These are phyloP conservation scores for Steatornis caripensis DNA, from an alignment of 2,113 vertebrate species.

Conservation along the genomic window DNA sequence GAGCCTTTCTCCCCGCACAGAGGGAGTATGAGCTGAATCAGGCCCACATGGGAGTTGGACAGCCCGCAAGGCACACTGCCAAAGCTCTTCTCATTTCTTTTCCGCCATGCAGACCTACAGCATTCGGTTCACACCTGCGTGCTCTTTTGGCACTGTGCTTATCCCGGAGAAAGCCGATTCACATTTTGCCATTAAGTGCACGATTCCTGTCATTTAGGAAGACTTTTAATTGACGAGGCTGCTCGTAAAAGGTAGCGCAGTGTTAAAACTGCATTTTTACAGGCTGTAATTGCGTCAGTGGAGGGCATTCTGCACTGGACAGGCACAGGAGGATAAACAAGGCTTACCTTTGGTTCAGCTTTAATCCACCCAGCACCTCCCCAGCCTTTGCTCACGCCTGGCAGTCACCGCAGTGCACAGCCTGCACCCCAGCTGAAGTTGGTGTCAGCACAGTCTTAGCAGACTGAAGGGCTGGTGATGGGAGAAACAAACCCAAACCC, in stretches of 20 bases:
- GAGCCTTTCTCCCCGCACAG: rapidly evolving
- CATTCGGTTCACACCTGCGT: rapidly evolving
- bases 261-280: neutral
- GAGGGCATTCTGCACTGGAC: neutral
- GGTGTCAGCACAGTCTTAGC: neutral
- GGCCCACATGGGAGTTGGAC: neutral
- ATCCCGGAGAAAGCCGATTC: neutral
- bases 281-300: neutral
- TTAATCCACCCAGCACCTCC: neutral
- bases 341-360: neutral
- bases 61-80: neutral
- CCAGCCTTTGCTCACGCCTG: neutral
- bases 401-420: no score
- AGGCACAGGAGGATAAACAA: neutral
- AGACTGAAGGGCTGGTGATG: no score
- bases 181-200: neutral
- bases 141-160: neutral
- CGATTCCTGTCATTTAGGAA: neutral
- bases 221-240: neutral
- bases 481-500: neutral
- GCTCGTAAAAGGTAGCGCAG: neutral
- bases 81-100: neutral
- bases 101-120: neutral
- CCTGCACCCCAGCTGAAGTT: neutral
- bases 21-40: neutral